These are phyloP conservation scores for Acanthurus lineatus DNA, from an alignment of 2,797 vertebrate genomes.

Conservation along the genomic window DNA sequence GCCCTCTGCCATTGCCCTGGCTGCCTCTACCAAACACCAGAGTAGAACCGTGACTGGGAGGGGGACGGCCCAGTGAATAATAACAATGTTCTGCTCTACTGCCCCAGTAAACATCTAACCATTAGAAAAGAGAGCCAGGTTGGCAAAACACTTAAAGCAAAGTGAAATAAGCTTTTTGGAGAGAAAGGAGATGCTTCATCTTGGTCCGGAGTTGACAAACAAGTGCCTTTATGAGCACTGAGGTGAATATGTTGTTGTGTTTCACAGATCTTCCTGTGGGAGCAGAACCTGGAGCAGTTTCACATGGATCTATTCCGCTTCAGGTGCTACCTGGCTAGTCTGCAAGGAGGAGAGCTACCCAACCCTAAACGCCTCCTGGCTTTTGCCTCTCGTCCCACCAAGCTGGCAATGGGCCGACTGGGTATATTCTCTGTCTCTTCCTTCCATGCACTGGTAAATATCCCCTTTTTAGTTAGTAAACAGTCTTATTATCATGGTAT, in stretches of 20 bases:
- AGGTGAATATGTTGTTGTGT: conserved; percentile 39
- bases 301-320: conserved; percentile 98
- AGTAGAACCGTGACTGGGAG: conserved; percentile 64
- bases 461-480: neutral
- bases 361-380: conserved; percentile 97
- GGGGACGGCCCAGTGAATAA: conserved; percentile 68
- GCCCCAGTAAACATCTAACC: conserved; percentile 71
- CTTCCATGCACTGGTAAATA: conserved; percentile 94
- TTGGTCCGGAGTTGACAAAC: conserved; percentile 45
- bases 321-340: conserved; percentile 96
- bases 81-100: conserved; percentile 70
- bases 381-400: conserved; percentile 96
- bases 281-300: conserved; percentile 98
- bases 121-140: conserved; percentile 44
- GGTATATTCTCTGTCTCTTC: conserved; percentile 98
- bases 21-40: conserved; percentile 66
- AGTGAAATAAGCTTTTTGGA: conserved; percentile 21
- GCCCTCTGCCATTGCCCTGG: conserved; percentile 52
- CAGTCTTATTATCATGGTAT: neutral
- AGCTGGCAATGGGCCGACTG: conserved; percentile 97
- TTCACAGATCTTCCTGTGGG: conserved; percentile 92
- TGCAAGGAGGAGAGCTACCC: conserved; percentile 97
- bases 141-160: conserved; percentile 47
- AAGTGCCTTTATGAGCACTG: conserved; percentile 30
- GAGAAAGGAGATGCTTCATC: conserved; percentile 21